phyloP scores from a whole-genome alignment of 2,888 invertebrate genomes.

The Trissolcus japonicus region DNA sequence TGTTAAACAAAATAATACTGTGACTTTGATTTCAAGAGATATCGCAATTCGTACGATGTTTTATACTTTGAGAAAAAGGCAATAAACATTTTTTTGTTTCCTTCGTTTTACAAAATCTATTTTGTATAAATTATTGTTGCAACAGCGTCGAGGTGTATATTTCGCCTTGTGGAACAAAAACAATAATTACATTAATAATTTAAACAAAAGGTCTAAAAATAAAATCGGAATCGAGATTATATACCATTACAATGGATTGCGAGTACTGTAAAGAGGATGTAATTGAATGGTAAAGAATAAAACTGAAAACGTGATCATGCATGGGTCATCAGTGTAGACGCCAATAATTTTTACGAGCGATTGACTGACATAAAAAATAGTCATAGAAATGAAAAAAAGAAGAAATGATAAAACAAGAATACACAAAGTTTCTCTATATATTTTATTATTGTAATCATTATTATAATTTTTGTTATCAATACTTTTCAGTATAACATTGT shows the following conservation, averaged over 20 bases:
- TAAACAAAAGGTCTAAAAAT: constrained; percentile 29
- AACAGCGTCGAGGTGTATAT: constrained; percentile 20
- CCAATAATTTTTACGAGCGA: constrained; percentile 28
- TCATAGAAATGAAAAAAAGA: constrained; percentile 26
- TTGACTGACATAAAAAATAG: constrained; percentile 38
- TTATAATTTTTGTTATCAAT: constrained; percentile 60
- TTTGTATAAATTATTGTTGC: constrained; percentile 35
- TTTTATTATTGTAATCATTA: constrained; percentile 59
- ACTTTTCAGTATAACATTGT: constrained; percentile 48
- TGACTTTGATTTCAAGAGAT: constrained; percentile 51
- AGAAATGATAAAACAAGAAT: constrained; percentile 31
- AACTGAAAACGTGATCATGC: constrained; percentile 12
- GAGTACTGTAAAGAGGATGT: constrained; percentile 23
- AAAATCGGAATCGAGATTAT: constrained; percentile 42
- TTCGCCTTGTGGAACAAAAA: constrained; percentile 24
- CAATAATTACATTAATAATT: constrained; percentile 39
- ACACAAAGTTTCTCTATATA: constrained; percentile 49
- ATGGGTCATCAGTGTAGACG: constrained; percentile 27
- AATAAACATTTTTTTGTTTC: constrained; percentile 47
- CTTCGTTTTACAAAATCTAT: constrained; percentile 43
- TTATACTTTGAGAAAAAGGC: constrained; percentile 45
- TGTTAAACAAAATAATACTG: constrained; percentile 4
- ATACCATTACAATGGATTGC: constrained; percentile 31
- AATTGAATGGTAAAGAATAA: constrained; percentile 9
- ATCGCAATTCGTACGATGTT: constrained; percentile 48